Evolutionary conservation across 1,140 invertebrate species (phyloP).

Genomic region (Lordiphosa collinella): DNA sequence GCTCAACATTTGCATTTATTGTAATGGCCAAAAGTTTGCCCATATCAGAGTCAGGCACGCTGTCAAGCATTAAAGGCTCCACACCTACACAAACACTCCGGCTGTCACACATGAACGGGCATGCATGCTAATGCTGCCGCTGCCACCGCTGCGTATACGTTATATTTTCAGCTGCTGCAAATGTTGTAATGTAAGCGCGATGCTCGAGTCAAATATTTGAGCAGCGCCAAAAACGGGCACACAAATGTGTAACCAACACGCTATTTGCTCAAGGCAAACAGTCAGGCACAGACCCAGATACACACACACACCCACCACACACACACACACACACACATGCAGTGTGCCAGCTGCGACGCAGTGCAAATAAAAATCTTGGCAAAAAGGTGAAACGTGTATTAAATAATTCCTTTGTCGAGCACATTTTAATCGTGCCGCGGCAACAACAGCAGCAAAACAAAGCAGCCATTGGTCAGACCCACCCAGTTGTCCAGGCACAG

Average conservation of each 20-base stretch:
- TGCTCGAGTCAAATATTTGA: conserved; percentile 68
- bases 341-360: conserved; percentile 45
- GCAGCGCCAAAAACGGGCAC: conserved; percentile 63
- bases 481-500: conserved; percentile 63
- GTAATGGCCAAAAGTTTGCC: conserved; percentile 62
- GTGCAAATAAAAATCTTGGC: conserved; percentile 74
- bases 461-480: conserved; percentile 21
- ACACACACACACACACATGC: background rate
- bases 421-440: conserved; percentile 76
- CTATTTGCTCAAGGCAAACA: conserved; percentile 71
- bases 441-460: conserved; percentile 68
- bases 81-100: conserved; percentile 26
- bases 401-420: conserved; percentile 78
- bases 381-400: conserved; percentile 76
- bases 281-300: conserved; percentile 12
- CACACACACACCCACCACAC: background rate
- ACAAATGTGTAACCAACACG: conserved; percentile 76
- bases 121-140: conserved; percentile 63
- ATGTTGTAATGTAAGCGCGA: conserved; percentile 55
- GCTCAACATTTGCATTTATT: conserved; percentile 65
- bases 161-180: conserved; percentile 70
- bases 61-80: conserved; percentile 64
- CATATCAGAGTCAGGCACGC: conserved; percentile 62
- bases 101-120: conserved; percentile 24
- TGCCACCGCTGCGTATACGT: conserved; percentile 47